A percentile compares a stretch with the other conserved stretches of the same genome.
phyloP scores from a whole-genome alignment of 2,113 vertebrate species.

The Corvus moneduloides region DNA sequence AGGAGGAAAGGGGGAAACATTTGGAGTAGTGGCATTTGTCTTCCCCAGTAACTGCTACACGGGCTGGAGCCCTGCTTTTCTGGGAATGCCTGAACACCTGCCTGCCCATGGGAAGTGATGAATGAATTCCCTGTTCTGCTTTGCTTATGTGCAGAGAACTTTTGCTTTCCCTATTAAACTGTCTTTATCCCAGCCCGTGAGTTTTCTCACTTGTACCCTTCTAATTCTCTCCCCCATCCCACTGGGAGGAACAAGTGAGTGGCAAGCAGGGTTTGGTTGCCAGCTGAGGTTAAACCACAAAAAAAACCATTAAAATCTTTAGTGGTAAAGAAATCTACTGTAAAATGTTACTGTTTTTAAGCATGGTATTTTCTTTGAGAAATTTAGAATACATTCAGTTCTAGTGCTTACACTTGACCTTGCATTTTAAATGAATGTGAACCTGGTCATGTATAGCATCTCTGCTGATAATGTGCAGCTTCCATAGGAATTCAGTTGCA shows the following conservation, averaged over 20 bases:
- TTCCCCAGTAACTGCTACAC: accelerated
- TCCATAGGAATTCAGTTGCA: background rate
- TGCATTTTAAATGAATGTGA: background rate
- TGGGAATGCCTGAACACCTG: background rate
- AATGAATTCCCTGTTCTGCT: background rate
- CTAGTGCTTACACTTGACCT: background rate
- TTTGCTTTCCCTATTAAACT: background rate
- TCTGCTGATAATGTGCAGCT: background rate
- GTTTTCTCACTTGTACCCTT: background rate
- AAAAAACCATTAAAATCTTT: background rate
- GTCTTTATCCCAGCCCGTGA: background rate
- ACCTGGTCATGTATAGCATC: background rate
- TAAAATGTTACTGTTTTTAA: background rate
- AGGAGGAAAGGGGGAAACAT: background rate
- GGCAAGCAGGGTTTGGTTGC: background rate
- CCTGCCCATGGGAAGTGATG: background rate
- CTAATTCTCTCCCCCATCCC: background rate
- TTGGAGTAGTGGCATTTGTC: background rate
- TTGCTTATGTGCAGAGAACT: background rate
- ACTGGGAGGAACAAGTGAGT: background rate
- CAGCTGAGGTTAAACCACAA: background rate
- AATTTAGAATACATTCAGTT: background rate
- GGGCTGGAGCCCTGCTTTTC: background rate
- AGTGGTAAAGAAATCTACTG: background rate
- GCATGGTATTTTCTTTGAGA: background rate